Conservation (phyloP, 2,113 vertebrate species). For the Centropus bengalensis region DNA sequence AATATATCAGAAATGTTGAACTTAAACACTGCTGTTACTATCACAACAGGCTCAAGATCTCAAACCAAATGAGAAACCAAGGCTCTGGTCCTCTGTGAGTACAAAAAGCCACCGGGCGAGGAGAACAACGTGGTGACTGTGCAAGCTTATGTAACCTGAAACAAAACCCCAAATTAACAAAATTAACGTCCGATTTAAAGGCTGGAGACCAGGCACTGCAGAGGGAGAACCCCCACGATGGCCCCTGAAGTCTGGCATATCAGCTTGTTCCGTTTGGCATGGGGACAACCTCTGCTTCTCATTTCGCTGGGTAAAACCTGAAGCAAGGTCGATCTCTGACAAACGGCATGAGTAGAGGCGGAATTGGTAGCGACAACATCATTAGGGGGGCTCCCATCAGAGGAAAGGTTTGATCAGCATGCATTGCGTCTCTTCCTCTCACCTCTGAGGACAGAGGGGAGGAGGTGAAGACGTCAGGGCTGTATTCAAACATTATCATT, state of each 20-base stretch:
- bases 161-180: background rate
- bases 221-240: background rate
- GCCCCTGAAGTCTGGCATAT: background rate
- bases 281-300: background rate
- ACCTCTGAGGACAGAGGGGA: background rate
- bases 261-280: background rate
- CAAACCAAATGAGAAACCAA: background rate
- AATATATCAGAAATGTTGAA: background rate
- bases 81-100: background rate
- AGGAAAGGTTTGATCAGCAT: background rate
- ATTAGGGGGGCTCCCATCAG: background rate
- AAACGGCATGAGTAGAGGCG: background rate
- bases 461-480: background rate
- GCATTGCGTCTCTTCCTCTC: background rate
- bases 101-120: background rate
- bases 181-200: background rate
- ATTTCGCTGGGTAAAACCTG: background rate
- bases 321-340: background rate
- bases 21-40: background rate
- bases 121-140: background rate
- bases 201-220: background rate
- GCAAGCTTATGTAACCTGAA: background rate
- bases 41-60: accelerated
- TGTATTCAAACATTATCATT: background rate
- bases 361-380: background rate